These are phyloP conservation scores for Sinopyrophorus schimmeli DNA, from an alignment of 2,888 invertebrate genomes.

Conservation along the genomic window DNA sequence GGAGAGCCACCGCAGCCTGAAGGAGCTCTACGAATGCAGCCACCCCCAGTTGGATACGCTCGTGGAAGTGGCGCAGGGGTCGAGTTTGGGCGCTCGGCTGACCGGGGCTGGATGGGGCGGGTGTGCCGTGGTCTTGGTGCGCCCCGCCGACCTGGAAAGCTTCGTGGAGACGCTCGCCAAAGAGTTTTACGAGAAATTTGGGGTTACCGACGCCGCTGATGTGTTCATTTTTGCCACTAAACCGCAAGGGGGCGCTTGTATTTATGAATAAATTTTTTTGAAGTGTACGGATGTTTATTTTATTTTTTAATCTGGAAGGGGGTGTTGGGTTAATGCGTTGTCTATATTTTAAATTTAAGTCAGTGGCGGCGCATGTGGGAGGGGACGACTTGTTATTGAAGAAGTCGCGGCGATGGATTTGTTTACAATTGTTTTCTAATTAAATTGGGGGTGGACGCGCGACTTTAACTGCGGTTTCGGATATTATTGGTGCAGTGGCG, in stretches of 20 bases:
- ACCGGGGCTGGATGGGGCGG: conserved; percentile 99
- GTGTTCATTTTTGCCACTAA: conserved; percentile 74
- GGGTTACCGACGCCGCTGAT: conserved; percentile 58
- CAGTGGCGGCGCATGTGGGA: too few species aligned
- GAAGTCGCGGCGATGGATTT: too few species aligned
- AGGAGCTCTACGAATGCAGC: conserved; percentile 89
- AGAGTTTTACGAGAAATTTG: conserved; percentile 67
- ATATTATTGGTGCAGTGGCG: too few species aligned
- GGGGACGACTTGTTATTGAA: too few species aligned
- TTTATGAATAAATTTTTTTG: too few species aligned
- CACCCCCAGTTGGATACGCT: conserved; percentile 83
- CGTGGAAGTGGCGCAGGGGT: conserved; percentile 70
- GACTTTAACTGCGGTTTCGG: too few species aligned
- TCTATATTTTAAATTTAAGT: too few species aligned
- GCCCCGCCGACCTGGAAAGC: conserved; percentile 64
- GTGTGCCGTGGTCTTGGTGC: conserved; percentile 86
- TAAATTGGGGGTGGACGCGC: too few species aligned
- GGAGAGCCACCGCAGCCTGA: conserved; percentile 84
- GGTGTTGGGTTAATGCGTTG: too few species aligned
- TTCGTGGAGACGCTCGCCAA: conserved; percentile 72
- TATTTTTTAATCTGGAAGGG: too few species aligned
- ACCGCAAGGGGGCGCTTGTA: conserved; percentile 68
- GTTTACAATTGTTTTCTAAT: too few species aligned
- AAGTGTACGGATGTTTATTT: too few species aligned
- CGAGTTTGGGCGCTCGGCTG: conserved; percentile 76